Conservation (phyloP, 2,113 vertebrate species). For the Archilochus colubris region DNA sequence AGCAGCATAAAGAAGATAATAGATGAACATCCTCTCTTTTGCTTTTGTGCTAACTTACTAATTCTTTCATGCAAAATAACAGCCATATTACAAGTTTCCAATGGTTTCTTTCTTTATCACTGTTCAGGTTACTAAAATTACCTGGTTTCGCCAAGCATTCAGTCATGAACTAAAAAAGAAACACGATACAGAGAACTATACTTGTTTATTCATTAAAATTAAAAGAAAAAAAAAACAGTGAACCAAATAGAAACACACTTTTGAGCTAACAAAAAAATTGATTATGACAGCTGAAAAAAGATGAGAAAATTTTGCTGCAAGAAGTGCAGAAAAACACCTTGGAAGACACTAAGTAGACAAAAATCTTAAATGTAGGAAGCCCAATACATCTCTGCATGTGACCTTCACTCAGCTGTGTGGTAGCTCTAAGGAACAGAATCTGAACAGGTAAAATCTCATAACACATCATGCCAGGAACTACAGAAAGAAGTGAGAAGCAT, state of each 20-base stretch:
- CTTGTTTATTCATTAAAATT: conserved; percentile 35
- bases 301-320: conserved; percentile 36
- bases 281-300: conserved; percentile 52
- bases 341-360: neutral
- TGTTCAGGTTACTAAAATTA: conserved; percentile 46
- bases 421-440: neutral
- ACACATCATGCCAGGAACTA: neutral
- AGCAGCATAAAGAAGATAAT: conserved; percentile 50
- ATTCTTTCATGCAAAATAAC: conserved; percentile 64
- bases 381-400: neutral
- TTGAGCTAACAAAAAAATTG: neutral
- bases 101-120: conserved; percentile 53
- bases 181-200: neutral
- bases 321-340: neutral
- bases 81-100: conserved; percentile 46
- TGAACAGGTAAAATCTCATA: neutral
- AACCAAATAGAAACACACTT: neutral
- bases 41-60: conserved; percentile 14
- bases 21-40: conserved; percentile 1
- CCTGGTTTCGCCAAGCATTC: conserved; percentile 30
- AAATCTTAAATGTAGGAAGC: neutral
- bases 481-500: neutral
- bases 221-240: neutral
- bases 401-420: neutral
- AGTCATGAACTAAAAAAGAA: conserved; percentile 39